A percentile compares a stretch with the other conserved stretches of the same genome.
These are phyloP conservation scores for Nymphalis urticae DNA, from an alignment of 2,888 invertebrate species.

Conservation along the genomic window DNA sequence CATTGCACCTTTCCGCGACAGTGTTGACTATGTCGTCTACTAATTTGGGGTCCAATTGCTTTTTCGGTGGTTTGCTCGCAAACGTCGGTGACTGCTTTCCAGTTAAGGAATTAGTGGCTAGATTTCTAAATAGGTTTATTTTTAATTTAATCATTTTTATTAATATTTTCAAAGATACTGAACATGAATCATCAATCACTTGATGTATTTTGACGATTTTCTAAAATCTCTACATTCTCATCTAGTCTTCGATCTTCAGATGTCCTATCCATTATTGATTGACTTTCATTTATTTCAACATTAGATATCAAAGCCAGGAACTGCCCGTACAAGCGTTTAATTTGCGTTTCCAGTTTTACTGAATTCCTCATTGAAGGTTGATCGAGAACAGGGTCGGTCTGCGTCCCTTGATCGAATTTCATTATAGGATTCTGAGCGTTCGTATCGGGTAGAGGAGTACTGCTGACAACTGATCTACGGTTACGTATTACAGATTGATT, in stretches of 20 bases:
- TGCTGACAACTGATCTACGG: conserved; percentile 48
- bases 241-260: conserved; percentile 17
- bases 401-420: conserved; percentile 55
- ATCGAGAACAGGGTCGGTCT: conserved; percentile 47
- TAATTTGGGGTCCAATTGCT: conserved; percentile 72
- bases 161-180: not conserved
- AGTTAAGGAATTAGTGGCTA: conserved; percentile 82
- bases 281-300: conserved; percentile 36
- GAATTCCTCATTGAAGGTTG: conserved; percentile 45
- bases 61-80: conserved; percentile 63
- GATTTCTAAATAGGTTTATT: conserved; percentile 54
- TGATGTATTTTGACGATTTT: conserved; percentile 25
- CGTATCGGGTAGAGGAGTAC: conserved; percentile 52
- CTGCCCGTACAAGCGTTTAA: conserved; percentile 49
- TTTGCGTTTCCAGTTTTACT: conserved; percentile 48
- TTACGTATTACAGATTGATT: conserved; percentile 26
- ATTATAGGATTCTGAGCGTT: conserved; percentile 37
- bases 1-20: conserved; percentile 66
- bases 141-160: not conserved
- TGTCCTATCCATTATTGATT: conserved; percentile 22
- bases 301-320: conserved; percentile 47
- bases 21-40: conserved; percentile 80
- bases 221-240: conserved; percentile 21
- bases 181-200: no score
- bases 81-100: conserved; percentile 82